A percentile compares a stretch with the other conserved stretches of the same genome.
Evolutionary conservation across 2,113 vertebrate genomes (phyloP).

Genomic region (Lophius piscatorius): DNA sequence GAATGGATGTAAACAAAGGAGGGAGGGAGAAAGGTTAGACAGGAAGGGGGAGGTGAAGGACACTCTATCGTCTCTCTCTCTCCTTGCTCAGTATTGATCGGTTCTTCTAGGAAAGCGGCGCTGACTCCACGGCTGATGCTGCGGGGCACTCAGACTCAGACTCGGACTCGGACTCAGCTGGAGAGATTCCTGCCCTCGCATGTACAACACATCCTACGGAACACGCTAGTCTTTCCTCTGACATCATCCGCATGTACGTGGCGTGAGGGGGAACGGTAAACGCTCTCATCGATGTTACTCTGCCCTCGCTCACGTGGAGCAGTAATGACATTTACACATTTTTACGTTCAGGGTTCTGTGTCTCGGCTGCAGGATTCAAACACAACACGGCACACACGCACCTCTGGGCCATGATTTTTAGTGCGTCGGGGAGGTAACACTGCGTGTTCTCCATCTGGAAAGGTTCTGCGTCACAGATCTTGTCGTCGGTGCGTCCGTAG

Average conservation of each 20-base stretch:
- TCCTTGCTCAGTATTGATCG: conserved; percentile 77
- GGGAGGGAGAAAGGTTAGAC: conserved; percentile 58
- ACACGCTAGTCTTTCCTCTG: background rate
- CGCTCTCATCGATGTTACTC: conserved; percentile 47
- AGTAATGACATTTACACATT: background rate
- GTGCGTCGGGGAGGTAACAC: conserved; percentile 91
- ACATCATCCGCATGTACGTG: background rate
- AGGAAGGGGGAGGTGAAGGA: conserved; percentile 63
- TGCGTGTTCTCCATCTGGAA: conserved; percentile 96
- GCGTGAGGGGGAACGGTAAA: conserved; percentile 6
- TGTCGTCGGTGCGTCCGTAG: conserved; percentile 93
- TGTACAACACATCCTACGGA: background rate
- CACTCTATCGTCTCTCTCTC: conserved; percentile 50
- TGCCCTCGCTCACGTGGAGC: conserved; percentile 16
- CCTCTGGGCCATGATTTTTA: conserved; percentile 96
- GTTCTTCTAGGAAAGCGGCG: conserved; percentile 77
- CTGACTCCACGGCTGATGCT: conserved; percentile 75
- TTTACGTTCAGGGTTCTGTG: too few relatives aligned
- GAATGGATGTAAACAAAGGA: conserved; percentile 28
- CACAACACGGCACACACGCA: conserved; percentile 50
- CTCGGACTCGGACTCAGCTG: conserved; percentile 45
- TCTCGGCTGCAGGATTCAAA: conserved; percentile 4
- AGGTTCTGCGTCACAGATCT: conserved; percentile 93
- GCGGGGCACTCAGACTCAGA: conserved; percentile 57
- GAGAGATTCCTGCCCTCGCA: conserved; percentile 40